Evolutionary conservation across 2,888 invertebrate genomes (phyloP).

Genomic region (Campoplex capitator): DNA sequence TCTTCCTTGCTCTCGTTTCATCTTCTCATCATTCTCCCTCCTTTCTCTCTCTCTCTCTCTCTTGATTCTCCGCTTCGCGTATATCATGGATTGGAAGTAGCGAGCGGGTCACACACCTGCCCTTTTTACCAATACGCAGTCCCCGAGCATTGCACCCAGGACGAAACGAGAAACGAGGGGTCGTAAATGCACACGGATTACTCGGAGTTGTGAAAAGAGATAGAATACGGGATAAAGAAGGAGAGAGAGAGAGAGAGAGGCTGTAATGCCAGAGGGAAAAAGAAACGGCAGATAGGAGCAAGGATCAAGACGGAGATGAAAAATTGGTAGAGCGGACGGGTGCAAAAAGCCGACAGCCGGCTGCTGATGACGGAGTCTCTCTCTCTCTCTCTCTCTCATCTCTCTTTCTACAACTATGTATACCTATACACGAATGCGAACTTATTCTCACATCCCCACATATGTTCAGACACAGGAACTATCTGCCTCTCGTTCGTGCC

Average conservation of each 20-base stretch:
- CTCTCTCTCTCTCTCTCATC: neutral
- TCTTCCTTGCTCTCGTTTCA: conserved; percentile 61
- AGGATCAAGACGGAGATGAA: conserved; percentile 66
- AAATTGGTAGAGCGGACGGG: conserved; percentile 69
- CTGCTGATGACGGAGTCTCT: conserved; percentile 70
- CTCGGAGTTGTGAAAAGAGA: conserved; percentile 71
- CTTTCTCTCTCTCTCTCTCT: conserved; percentile 61
- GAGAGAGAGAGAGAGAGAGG: conserved; percentile 58
- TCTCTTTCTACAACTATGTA: neutral
- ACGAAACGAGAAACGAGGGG: conserved; percentile 75
- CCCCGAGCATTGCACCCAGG: conserved; percentile 61
- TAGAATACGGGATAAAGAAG: conserved; percentile 52
- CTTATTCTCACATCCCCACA: neutral
- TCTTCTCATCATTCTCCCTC: conserved; percentile 51
- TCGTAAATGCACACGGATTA: conserved; percentile 82
- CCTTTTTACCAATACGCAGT: conserved; percentile 63
- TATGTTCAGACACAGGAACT: conserved; percentile 26
- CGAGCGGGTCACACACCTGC: conserved; percentile 68
- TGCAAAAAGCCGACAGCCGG: conserved; percentile 76
- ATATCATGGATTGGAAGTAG: conserved; percentile 58
- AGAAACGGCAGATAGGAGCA: conserved; percentile 28
- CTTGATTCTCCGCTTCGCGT: conserved; percentile 47
- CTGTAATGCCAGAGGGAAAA: conserved; percentile 50
- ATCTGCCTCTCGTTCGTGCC: conserved; percentile 27
- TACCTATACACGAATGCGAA: neutral